Conservation (phyloP, 2,888 invertebrate genomes). For the Tenthredo notha region DNA sequence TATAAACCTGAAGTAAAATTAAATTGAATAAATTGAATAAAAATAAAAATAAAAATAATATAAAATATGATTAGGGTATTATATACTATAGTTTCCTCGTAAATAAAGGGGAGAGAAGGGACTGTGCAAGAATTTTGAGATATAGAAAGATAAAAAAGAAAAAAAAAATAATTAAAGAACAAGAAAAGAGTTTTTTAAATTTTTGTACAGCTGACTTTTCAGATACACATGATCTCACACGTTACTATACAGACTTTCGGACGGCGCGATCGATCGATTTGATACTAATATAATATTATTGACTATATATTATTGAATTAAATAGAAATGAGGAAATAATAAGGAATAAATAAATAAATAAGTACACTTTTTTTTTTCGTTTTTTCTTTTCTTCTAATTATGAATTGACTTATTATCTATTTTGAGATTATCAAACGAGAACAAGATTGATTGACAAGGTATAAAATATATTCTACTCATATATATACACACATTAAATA, state of each 20-base stretch:
- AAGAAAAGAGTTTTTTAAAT: slow-evolving; percentile 18
- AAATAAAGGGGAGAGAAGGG: slow-evolving; percentile 33
- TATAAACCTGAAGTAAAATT: neutral
- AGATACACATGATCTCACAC: slow-evolving; percentile 45
- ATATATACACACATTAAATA: neutral
- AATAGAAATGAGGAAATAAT: neutral
- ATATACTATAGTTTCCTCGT: neutral
- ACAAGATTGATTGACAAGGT: slow-evolving; percentile 42
- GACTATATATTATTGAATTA: neutral
- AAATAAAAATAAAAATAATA: neutral
- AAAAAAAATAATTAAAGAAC: neutral
- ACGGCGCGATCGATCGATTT: slow-evolving; percentile 39
- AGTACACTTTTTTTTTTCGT: neutral
- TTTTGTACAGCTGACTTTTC: slow-evolving; percentile 49
- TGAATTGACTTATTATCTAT: slow-evolving; percentile 7
- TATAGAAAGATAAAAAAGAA: neutral
- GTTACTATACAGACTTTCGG: slow-evolving; percentile 20
- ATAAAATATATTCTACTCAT: slow-evolving; percentile 11
- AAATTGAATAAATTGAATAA: neutral
- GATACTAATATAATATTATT: slow-evolving; percentile 47
- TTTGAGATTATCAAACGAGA: slow-evolving; percentile 29
- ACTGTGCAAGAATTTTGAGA: slow-evolving; percentile 41
- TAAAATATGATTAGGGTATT: slow-evolving; percentile 15
- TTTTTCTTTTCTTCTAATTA: neutral
- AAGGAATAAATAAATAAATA: neutral